Evolutionary conservation across 2,113 vertebrate genomes (phyloP).

Genomic region (Brienomyrus longianalis): DNA sequence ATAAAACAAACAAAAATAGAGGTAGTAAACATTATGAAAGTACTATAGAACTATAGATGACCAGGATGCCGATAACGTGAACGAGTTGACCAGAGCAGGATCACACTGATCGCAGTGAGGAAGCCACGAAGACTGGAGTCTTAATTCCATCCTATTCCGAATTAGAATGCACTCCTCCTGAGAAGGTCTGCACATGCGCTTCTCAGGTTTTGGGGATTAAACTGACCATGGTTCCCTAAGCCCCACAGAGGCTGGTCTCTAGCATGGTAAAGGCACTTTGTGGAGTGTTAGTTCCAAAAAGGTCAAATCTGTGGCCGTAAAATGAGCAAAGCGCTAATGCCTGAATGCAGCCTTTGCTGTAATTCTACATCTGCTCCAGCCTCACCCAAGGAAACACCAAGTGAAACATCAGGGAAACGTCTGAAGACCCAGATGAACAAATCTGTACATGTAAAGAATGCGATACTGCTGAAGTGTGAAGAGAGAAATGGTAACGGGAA

Average conservation of each 20-base stretch:
- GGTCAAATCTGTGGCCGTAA: neutral
- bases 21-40: conserved; percentile 38
- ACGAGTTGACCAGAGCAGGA: conserved; percentile 58
- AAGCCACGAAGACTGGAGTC: conserved; percentile 31
- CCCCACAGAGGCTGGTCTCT: neutral
- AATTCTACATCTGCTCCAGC: neutral
- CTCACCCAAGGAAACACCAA: neutral
- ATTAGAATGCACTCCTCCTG: neutral
- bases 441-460: conserved; percentile 15
- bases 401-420: neutral
- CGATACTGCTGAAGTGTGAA: neutral
- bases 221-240: neutral
- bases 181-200: neutral
- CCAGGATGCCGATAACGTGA: conserved; percentile 31
- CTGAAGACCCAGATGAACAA: neutral
- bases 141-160: neutral
- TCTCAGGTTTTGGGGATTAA: neutral
- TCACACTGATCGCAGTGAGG: conserved; percentile 51
- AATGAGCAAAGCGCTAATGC: neutral
- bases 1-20: conserved; percentile 94
- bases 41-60: neutral
- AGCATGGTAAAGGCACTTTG: neutral
- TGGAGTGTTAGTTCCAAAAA: neutral
- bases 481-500: neutral
- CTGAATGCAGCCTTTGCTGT: neutral